A percentile compares a stretch with the other conserved stretches of the same genome.
Evolutionary conservation across 2,888 invertebrate genomes (phyloP).

Genomic region (Clusia tigrina): DNA sequence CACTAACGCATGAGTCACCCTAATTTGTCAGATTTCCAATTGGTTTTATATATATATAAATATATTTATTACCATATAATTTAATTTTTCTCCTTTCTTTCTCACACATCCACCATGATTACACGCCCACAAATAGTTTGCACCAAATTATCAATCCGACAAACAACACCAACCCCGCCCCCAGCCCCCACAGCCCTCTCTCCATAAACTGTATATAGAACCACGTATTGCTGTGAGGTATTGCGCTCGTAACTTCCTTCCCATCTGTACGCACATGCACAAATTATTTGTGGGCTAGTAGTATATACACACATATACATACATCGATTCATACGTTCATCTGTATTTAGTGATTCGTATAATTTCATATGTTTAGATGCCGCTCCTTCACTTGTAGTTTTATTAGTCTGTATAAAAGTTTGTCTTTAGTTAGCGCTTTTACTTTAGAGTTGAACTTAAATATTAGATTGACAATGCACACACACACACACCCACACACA

Average conservation of each 20-base stretch:
- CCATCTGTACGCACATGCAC: too few relatives aligned
- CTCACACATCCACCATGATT: not conserved
- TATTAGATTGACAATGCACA: not conserved
- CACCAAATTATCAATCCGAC: too few relatives aligned
- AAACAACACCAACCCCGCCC: too few relatives aligned
- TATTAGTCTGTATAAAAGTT: not conserved
- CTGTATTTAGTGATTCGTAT: not conserved
- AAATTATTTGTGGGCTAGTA: not conserved
- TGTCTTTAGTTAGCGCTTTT: conserved; percentile 4
- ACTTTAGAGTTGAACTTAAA: not conserved
- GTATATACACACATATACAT: too few relatives aligned
- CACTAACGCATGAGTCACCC: conserved; percentile 65
- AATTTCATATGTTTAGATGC: not conserved
- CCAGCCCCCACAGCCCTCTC: too few relatives aligned
- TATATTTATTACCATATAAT: not conserved
- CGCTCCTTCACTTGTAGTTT: conserved; percentile 3
- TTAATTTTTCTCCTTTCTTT: not conserved
- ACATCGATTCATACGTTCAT: not conserved
- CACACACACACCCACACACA: conserved; percentile 11
- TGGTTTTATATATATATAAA: conserved; percentile 20
- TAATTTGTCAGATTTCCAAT: conserved; percentile 41
- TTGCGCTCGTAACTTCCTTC: too few relatives aligned
- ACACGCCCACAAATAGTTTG: not conserved
- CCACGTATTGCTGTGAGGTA: too few relatives aligned
- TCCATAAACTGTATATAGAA: too few relatives aligned